phyloP scores from a whole-genome alignment of 2,797 vertebrate genomes.

The Glyptemys insculpta region DNA sequence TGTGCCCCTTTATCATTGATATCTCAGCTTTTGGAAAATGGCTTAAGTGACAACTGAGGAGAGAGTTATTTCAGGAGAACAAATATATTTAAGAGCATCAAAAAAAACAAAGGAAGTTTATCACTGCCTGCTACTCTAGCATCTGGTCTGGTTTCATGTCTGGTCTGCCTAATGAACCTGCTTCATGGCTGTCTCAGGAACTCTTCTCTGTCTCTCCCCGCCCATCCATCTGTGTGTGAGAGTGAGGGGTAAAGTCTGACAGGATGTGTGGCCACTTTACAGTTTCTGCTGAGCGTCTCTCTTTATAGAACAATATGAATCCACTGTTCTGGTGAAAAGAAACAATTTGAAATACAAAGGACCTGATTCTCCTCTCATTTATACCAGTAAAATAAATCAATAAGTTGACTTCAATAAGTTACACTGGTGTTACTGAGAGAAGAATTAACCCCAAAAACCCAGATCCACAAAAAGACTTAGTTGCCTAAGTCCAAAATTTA shows the following conservation, averaged over 20 bases:
- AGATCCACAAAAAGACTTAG: background rate
- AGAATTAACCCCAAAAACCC: background rate
- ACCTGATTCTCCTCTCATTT: background rate
- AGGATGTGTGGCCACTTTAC: background rate
- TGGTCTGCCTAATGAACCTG: background rate
- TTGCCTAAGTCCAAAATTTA: background rate
- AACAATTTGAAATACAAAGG: background rate
- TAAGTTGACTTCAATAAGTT: background rate
- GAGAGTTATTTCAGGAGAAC: background rate
- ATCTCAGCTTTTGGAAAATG: background rate
- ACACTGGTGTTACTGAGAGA: background rate
- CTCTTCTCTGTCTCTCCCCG: background rate
- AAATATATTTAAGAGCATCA: background rate
- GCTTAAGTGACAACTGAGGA: background rate
- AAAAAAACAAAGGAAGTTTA: background rate
- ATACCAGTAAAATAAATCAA: background rate
- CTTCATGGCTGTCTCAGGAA: background rate
- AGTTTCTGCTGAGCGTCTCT: background rate
- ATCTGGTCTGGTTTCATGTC: constrained; percentile 10
- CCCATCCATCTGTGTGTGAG: background rate
- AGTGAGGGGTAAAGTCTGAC: background rate
- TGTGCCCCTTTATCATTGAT: background rate
- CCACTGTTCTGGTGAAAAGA: background rate
- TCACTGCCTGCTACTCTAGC: background rate
- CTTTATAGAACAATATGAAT: background rate